These are phyloP conservation scores for Leptopilina clavipes DNA, from an alignment of 1,140 invertebrate species.

Conservation along the genomic window DNA sequence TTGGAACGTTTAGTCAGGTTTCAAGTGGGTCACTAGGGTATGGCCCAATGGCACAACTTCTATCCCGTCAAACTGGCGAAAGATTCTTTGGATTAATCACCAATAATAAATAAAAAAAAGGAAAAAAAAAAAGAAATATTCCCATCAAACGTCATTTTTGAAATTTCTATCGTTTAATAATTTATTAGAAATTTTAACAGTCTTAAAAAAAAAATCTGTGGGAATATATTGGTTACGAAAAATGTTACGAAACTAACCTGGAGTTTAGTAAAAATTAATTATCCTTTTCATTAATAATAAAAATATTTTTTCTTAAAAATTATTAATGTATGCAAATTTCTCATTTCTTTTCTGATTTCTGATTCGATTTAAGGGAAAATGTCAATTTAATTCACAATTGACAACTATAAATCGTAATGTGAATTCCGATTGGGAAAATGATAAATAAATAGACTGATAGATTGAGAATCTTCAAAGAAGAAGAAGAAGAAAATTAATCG, in stretches of 20 bases:
- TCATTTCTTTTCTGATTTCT: not conserved
- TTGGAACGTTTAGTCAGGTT: conserved; percentile 29
- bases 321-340: too few species aligned
- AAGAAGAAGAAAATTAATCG: not conserved
- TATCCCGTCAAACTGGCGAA: conserved; percentile 25
- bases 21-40: conserved; percentile 68
- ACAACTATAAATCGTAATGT: not conserved
- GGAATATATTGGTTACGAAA: too few species aligned
- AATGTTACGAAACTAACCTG: too few species aligned
- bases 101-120: too few species aligned
- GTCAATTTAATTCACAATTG: not conserved
- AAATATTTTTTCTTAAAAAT: too few species aligned
- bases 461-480: conserved; percentile 5
- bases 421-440: not conserved
- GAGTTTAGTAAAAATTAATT: too few species aligned
- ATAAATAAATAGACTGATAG: not conserved
- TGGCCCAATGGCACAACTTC: conserved; percentile 43
- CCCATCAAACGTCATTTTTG: not conserved
- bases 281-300: too few species aligned
- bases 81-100: conserved; percentile 43
- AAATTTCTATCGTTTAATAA: not conserved
- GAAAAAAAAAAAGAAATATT: not conserved
- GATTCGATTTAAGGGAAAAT: not conserved
- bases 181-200: not conserved
- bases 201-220: not conserved